Base-by-base conservation (phyloP, 2,797 vertebrate species). In the Microctenopoma stevenorrisi region DNA sequence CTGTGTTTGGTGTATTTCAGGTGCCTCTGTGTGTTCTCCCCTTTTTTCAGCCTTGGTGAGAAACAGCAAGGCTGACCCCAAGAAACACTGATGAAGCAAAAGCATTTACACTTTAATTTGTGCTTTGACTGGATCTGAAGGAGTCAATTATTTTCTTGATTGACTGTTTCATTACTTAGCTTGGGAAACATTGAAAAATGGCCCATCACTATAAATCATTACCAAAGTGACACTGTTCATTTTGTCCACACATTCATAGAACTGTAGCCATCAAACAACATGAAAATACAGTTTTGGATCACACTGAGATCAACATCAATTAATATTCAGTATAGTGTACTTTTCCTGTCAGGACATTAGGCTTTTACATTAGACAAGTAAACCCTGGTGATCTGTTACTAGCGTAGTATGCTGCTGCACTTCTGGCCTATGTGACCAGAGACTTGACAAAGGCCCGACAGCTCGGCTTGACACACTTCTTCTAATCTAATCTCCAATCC, bases 401-500 rank as follows among this genome's bases (percentile, higher is more conserved):
- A 40, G 16, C 56, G 22, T 16, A 11, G 37, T 57, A 37, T 9
- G 38, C 42, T 48, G 10, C 51, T 60, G 46, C 59, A 66, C 69
- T 57, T 38, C 28, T 75, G 54, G 63, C 56, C 68, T 53, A 16
- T 69, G 56, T 78, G 72, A 86, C 79, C 63, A 81, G 37, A 73
- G 76, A 77, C 72, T 82, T 84, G 76, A 89, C 81, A 86, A 76
- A 86, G 62, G 63, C 76, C 70, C 79, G 82, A 85, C 83, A 90
- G 80, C 86, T 81, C 86, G 87, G 76, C 80, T 86, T 88, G 83
- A 88, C 87, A 88, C 87, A 88, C 85, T 88, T 86, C 67, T 83
- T 82, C 79, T 86, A 85, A 88, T 89, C 90, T 88, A 85, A 89
- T 89, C 86, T 88, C 75, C 67, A 88, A 84, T 86, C 86, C 81